Evolutionary conservation across 2,797 vertebrate species (phyloP).

Genomic region (Hephaestus fuliginosus): DNA sequence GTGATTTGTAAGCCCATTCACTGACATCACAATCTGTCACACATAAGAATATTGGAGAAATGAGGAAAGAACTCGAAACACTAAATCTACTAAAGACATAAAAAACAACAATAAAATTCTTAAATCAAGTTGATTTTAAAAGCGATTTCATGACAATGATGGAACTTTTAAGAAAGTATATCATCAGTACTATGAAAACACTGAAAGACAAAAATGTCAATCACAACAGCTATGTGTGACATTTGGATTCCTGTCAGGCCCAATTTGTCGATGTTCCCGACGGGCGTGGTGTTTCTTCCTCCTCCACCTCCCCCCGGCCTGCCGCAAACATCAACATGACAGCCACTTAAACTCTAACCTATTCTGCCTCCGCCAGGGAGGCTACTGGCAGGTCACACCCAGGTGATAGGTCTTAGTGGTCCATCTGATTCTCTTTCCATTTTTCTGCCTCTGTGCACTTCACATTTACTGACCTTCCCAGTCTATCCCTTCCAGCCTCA

Average conservation of each 20-base stretch:
- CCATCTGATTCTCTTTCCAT: conserved; percentile 66
- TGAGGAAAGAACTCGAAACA: neutral
- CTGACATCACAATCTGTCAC: too few relatives aligned
- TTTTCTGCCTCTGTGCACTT: conserved; percentile 77
- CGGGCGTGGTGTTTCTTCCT: neutral
- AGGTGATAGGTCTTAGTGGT: conserved; percentile 67
- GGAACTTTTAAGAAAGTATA: neutral
- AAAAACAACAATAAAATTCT: neutral
- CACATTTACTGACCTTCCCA: conserved; percentile 76
- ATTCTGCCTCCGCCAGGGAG: conserved; percentile 46
- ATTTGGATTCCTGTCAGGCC: conserved; percentile 39
- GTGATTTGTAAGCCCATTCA: neutral
- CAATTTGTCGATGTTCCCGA: conserved; percentile 30
- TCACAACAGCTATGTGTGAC: neutral
- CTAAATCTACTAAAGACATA: neutral
- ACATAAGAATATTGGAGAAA: neutral
- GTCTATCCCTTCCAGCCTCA: conserved; percentile 56
- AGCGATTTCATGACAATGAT: neutral
- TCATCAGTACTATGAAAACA: neutral
- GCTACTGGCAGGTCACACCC: conserved; percentile 56
- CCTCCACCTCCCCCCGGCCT: conserved; percentile 12
- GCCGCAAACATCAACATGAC: conserved; percentile 61
- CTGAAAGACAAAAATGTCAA: neutral
- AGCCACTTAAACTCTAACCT: conserved; percentile 73
- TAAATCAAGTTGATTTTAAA: neutral